Conservation (phyloP, 2,797 vertebrate species). For the Odontamblyopus lacepedii region DNA sequence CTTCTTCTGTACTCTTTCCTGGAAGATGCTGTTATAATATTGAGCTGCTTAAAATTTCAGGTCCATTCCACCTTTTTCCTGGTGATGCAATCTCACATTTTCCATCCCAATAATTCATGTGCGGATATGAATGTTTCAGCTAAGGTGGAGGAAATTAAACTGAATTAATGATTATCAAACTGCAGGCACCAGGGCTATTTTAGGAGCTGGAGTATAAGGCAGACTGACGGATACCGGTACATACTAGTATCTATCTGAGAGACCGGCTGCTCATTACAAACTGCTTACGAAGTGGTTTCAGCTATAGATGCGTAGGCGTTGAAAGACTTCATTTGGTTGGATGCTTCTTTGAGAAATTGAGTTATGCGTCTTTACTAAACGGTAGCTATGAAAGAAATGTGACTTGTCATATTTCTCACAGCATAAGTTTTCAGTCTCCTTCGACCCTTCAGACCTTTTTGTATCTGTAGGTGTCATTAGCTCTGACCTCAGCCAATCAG, state of each 20-base stretch:
- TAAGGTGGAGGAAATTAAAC: constrained; percentile 72
- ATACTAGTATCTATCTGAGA: constrained; percentile 18
- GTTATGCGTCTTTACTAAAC: not conserved
- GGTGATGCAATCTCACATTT: constrained; percentile 59
- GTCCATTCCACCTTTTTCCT: constrained; percentile 45
- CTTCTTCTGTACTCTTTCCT: constrained; percentile 49
- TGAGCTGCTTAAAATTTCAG: constrained; percentile 68
- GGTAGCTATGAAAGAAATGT: not conserved
- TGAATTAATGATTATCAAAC: constrained; percentile 72
- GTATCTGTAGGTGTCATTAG: too few relatives aligned
- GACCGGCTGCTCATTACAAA: constrained; percentile 27
- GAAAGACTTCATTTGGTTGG: constrained; percentile 29
- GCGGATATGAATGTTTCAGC: constrained; percentile 77
- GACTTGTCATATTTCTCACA: not conserved
- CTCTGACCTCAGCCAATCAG: too few relatives aligned
- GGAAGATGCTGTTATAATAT: constrained; percentile 66
- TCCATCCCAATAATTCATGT: constrained; percentile 70
- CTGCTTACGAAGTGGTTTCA: constrained; percentile 21
- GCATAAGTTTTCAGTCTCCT: too few relatives aligned
- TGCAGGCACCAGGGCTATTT: constrained; percentile 56
- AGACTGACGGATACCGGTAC: constrained; percentile 16
- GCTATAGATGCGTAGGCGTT: constrained; percentile 15
- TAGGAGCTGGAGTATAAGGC: constrained; percentile 32
- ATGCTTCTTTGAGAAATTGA: constrained; percentile 33
- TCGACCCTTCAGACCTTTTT: too few relatives aligned